Base-by-base conservation (phyloP, 2,113 vertebrate genomes). In the Pterocles burchelli region DNA sequence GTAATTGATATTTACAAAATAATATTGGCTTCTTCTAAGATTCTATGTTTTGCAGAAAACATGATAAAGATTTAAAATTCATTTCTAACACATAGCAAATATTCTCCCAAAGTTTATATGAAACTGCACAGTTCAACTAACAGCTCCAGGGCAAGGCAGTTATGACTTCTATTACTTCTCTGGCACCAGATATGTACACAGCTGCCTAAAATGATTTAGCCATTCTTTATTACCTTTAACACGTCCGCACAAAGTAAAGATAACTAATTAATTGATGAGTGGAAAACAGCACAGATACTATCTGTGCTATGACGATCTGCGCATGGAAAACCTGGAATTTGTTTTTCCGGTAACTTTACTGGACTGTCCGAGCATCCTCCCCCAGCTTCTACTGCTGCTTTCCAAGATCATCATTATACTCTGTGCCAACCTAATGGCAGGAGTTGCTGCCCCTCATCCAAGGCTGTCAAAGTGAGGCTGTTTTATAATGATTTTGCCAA, bases 351-450 rank as follows among this genome's bases (percentile, higher is more conserved):
- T 36, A 63, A 15, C 25, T 84, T 63, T 57, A 29, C 11, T 14
- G 10, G 51, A 43, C 13, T 33, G 19, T 8, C 10, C 1, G 2
- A 18, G 24, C 21, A 28, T 45, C n/a, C 14, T 81, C 8, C 11
- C 52, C 7, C 34, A 48, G n/a, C 21, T 75, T 68, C 52, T 34
- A 52, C 41, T 58, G 20, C 41, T 57, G 26, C 29, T 68, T 58
- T 76, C 75, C 51, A 55, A 81, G 63, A 55, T 63, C 57, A 33
- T 20, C 0, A 0, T n/a, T n/a, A n/a, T 2, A 61, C 4, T 5
- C 13, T 52, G 54, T 28, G 14, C 45, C 79, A 86, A 9, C 10
- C 2, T 20, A 79, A 83, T 51, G 57, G 33, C 25, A 62, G 24
- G 21, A 29, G 8, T 15, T 81, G 61, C n/a, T 78, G 31, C 22